These are phyloP conservation scores for Pyralis farinalis DNA, from an alignment of 2,888 invertebrate genomes.

Conservation along the genomic window DNA sequence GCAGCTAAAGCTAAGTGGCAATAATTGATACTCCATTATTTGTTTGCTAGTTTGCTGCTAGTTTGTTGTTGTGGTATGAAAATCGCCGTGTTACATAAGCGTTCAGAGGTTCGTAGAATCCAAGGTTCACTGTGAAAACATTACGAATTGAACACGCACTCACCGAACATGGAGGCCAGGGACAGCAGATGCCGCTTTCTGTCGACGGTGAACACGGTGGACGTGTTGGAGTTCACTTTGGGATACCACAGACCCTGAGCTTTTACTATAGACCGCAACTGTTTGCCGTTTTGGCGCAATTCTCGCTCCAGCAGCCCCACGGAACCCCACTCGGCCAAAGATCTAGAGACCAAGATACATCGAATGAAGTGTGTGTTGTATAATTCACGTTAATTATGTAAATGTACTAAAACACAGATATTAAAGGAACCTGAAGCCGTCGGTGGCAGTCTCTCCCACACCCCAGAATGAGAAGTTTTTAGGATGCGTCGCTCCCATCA, in stretches of 20 bases:
- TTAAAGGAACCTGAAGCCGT: conserved; percentile 87
- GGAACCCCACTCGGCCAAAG: conserved; percentile 93
- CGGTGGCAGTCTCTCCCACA: conserved; percentile 91
- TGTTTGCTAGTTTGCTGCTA: too few species aligned
- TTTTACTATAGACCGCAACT: conserved; percentile 92
- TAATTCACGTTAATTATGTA: too few species aligned
- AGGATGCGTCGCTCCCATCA: conserved; percentile 96
- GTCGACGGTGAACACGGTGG: conserved; percentile 91
- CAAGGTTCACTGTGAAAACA: too few species aligned
- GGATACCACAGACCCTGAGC: conserved; percentile 95
- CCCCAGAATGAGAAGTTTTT: conserved; percentile 95
- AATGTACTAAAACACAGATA: too few species aligned
- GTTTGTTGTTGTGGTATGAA: too few species aligned
- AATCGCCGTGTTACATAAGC: too few species aligned
- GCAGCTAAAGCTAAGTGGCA: too few species aligned
- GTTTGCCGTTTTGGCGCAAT: conserved; percentile 88
- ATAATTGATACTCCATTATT: too few species aligned
- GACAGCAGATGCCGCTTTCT: conserved; percentile 92
- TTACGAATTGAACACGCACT: too few species aligned
- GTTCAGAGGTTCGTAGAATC: too few species aligned
- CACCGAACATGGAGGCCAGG: conserved; percentile 93
- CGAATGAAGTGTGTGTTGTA: too few species aligned
- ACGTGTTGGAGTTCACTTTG: conserved; percentile 91
- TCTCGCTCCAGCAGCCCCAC: conserved; percentile 94
- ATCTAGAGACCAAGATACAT: conserved; percentile 42